Conservation (phyloP, 2,888 invertebrate species). For the Allolobophora icterica region DNA sequence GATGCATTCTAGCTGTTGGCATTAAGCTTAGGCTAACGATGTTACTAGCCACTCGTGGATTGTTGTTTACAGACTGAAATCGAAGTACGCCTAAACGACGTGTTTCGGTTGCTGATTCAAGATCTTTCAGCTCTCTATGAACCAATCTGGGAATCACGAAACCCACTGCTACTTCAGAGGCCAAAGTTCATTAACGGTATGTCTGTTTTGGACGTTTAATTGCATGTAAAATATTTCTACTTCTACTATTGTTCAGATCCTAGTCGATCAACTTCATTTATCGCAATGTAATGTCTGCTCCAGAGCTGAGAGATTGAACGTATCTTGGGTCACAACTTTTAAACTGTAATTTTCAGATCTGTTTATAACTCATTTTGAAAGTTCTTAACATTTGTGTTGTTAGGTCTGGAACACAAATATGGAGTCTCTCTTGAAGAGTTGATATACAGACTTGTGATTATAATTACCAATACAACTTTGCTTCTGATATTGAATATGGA, state of each 20-base stretch:
- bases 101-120: slow-evolving; percentile 42
- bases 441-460: neutral
- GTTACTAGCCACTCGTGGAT: neutral
- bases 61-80: slow-evolving; percentile 42
- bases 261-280: neutral
- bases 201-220: neutral
- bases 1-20: neutral
- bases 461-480: neutral
- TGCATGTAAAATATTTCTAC: neutral
- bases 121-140: slow-evolving; percentile 49
- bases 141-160: slow-evolving; percentile 51
- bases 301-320: neutral
- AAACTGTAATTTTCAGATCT: too few species aligned
- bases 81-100: slow-evolving; percentile 42
- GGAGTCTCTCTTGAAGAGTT: too few species aligned
- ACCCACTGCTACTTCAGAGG: neutral
- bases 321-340: too few species aligned
- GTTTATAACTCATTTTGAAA: too few species aligned
- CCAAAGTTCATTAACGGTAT: neutral
- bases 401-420: neutral
- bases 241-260: neutral
- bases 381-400: neutral
- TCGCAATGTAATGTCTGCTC: neutral
- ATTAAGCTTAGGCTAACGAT: neutral
- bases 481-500: neutral